These are phyloP conservation scores for Eurytoma adleriae DNA, from an alignment of 2,888 invertebrate genomes.

Conservation along the genomic window DNA sequence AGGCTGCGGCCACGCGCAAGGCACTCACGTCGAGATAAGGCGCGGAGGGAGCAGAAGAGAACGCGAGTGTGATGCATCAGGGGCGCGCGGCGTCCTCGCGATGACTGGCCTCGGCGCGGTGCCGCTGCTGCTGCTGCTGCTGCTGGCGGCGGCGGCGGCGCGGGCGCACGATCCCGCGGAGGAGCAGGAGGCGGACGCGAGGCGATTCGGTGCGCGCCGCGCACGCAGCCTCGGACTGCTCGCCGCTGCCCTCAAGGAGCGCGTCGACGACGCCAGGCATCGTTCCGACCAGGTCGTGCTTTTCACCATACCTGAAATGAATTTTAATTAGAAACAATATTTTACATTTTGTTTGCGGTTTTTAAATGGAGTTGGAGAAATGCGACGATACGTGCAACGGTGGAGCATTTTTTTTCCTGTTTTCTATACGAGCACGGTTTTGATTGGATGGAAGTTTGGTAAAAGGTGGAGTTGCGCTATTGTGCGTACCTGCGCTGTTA, in stretches of 20 bases:
- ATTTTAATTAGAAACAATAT: neutral
- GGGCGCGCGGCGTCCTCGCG: conserved; percentile 36
- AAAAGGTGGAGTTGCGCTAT: too few species aligned
- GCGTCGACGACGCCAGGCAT: conserved; percentile 25
- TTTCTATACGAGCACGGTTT: too few species aligned
- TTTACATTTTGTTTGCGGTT: neutral
- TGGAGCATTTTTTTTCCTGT: too few species aligned
- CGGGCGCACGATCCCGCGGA: conserved; percentile 22
- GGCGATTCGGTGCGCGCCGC: neutral
- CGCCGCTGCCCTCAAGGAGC: conserved; percentile 27
- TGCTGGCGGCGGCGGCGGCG: conserved; percentile 3
- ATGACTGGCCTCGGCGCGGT: conserved; percentile 37
- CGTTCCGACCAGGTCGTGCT: conserved; percentile 63
- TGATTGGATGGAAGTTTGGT: too few species aligned
- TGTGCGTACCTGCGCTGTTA: too few species aligned
- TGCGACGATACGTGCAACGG: too few species aligned
- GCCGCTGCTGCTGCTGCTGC: conserved; percentile 6
- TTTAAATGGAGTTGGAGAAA: too few species aligned
- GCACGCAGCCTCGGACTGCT: conserved; percentile 13
- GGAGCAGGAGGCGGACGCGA: neutral
- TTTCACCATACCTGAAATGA: neutral
- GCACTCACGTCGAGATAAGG: neutral
- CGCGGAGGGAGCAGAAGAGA: neutral
- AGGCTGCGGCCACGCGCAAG: too few species aligned
- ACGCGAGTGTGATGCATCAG: conserved; percentile 14